Percentiles rank a stretch among this genome's conserved stretches.
These are phyloP conservation scores for Ondatra zibethicus DNA, from an alignment of 2,113 vertebrate species.

Conservation along the genomic window DNA sequence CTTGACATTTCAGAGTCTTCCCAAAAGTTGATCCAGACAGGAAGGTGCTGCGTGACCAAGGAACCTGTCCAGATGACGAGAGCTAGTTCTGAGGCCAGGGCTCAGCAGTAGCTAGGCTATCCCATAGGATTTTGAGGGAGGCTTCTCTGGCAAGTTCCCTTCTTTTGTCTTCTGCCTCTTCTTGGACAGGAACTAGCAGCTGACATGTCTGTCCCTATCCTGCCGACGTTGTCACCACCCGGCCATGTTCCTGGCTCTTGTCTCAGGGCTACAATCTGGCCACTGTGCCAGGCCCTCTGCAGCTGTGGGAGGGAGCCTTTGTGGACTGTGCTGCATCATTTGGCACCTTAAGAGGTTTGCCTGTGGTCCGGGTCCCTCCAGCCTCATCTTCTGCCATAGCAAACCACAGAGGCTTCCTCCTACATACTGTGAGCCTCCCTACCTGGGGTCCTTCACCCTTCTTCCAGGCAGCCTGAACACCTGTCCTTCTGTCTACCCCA, in stretches of 20 bases:
- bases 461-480: too few species aligned
- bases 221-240: rapidly evolving
- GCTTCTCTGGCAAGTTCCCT: not conserved
- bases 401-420: not conserved
- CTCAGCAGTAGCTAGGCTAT: not conserved
- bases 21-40: not conserved
- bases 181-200: not conserved
- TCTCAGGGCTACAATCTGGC: not conserved
- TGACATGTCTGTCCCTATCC: rapidly evolving
- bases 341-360: not conserved
- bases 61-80: not conserved
- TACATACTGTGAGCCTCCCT: rapidly evolving
- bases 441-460: not conserved
- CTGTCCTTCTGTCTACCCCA: not conserved
- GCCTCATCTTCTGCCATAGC: not conserved
- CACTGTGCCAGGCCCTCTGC: too few species aligned
- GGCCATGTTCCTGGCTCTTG: not conserved
- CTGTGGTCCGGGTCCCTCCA: not conserved
- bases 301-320: not conserved
- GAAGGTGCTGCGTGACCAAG: rapidly evolving
- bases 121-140: not conserved
- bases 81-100: not conserved
- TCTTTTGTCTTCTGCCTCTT: not conserved
- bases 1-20: constrained; percentile 36
- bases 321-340: not conserved